These are phyloP conservation scores for Hirtodrosophila duncani DNA, from an alignment of 2,888 invertebrate species.

Conservation along the genomic window DNA sequence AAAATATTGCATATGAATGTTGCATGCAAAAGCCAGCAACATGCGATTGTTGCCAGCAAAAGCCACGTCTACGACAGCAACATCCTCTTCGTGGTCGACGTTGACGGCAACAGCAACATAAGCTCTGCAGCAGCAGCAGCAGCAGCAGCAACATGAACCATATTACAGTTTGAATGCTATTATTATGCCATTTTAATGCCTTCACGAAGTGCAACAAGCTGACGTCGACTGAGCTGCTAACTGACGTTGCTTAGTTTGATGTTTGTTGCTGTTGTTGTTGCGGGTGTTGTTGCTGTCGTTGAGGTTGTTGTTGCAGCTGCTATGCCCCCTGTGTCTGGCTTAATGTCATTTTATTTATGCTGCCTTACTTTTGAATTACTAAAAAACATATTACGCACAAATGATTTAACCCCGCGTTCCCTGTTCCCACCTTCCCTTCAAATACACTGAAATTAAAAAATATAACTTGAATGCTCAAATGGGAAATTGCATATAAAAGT, in stretches of 20 bases:
- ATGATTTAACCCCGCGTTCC: too few relatives aligned
- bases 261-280: background rate
- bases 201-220: slow-evolving; percentile 11
- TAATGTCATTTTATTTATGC: too few relatives aligned
- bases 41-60: slow-evolving; percentile 39
- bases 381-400: too few relatives aligned
- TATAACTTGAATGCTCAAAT: too few relatives aligned
- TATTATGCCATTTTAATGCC: slow-evolving; percentile 66
- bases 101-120: slow-evolving; percentile 10
- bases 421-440: too few relatives aligned
- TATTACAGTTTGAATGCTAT: slow-evolving; percentile 66
- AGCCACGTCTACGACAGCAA: too few relatives aligned
- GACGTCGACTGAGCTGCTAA: slow-evolving; percentile 13
- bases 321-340: too few relatives aligned
- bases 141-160: slow-evolving; percentile 31
- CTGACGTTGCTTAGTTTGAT: slow-evolving; percentile 2
- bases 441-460: too few relatives aligned
- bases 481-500: too few relatives aligned
- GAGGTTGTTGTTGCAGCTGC: slow-evolving; percentile 11
- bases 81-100: too few relatives aligned
- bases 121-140: slow-evolving; percentile 5
- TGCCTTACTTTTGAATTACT: too few relatives aligned
- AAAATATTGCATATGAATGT: slow-evolving; percentile 65
- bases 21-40: slow-evolving; percentile 52
- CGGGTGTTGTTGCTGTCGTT: background rate